Base-by-base conservation (phyloP, 2,113 vertebrate genomes). In the Tachuris rubrigastra region DNA sequence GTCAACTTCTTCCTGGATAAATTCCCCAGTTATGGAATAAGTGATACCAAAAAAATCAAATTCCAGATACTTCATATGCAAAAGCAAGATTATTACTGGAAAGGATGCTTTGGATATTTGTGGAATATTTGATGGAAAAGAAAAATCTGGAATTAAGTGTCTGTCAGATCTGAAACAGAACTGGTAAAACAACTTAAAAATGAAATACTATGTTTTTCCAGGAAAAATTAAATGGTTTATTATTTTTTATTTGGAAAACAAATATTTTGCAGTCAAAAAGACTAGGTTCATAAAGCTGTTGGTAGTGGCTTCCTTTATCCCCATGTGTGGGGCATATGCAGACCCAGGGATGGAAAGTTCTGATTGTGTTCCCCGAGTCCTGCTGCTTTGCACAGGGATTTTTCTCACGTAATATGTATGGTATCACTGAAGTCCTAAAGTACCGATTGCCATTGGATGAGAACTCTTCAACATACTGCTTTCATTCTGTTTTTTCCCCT, bases 351-450 rank as follows among this genome's bases (percentile, higher is more conserved):
- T 14, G 44, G 10, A 30, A 55, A 39, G 9, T 4, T 56, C 24
- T 49, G 35, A 8, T 12, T 31, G 6, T 52, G 71, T 67, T 95
- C 4, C 25, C 21, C 27, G 30, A 24, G 24, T n/a, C 1, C 12
- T 68, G 14, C 60, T 85, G 52, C 50, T 94, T 89, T 5, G 2
- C 3, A 27, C 35, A 24, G 80, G 37, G 18, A 33, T 85, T 14
- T 37, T 76, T 78, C 44, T 79, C 25, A 8, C 0, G 2, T 47
- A 35, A 25, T 14, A 8, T 0, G 0, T 8, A 2, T 8, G 42
- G 33, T 67, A 24, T 37, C 1, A 2, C 42, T 17, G 35, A 81
- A 68, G 8, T 42, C 37, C 35, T 74, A 0, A 82, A 44, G 47
- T 23, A 18, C 44, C 52, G 56, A 31, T 5, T 4, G 3, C 5